Percentiles rank a stretch among this genome's conserved stretches.
Evolutionary conservation across 2,797 vertebrate genomes (phyloP).

Genomic region (Melanotaenia maccullochi): DNA sequence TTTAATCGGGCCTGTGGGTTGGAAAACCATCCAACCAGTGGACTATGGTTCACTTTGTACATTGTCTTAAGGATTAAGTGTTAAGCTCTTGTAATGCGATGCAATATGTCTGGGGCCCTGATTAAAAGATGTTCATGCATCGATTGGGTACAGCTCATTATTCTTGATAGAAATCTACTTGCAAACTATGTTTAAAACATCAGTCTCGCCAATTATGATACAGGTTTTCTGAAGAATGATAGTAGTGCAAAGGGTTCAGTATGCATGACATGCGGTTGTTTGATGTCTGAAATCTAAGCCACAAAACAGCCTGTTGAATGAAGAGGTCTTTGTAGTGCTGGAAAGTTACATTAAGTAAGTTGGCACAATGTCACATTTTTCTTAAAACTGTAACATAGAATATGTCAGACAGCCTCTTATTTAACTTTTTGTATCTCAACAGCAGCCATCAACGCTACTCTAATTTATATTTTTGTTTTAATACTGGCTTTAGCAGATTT

Average conservation of each 20-base stretch:
- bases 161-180: slow-evolving; percentile 62
- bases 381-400: not conserved
- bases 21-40: slow-evolving; percentile 51
- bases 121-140: slow-evolving; percentile 64
- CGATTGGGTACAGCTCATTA: slow-evolving; percentile 46
- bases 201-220: not conserved
- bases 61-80: slow-evolving; percentile 77
- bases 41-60: slow-evolving; percentile 70
- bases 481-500: too few relatives aligned
- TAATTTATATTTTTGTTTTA: too few relatives aligned
- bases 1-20: slow-evolving; percentile 40
- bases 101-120: slow-evolving; percentile 70
- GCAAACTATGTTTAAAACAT: slow-evolving; percentile 42
- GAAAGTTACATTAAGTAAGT: not conserved
- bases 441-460: too few relatives aligned
- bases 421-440: too few relatives aligned
- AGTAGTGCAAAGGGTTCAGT: not conserved
- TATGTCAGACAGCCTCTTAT: too few relatives aligned
- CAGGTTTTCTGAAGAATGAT: not conserved
- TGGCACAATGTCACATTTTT: not conserved
- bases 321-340: not conserved
- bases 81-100: slow-evolving; percentile 72
- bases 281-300: not conserved
- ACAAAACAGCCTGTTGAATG: not conserved
- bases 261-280: not conserved